Conservation (phyloP, 2,113 vertebrate genomes). For the Odontesthes bonariensis region DNA sequence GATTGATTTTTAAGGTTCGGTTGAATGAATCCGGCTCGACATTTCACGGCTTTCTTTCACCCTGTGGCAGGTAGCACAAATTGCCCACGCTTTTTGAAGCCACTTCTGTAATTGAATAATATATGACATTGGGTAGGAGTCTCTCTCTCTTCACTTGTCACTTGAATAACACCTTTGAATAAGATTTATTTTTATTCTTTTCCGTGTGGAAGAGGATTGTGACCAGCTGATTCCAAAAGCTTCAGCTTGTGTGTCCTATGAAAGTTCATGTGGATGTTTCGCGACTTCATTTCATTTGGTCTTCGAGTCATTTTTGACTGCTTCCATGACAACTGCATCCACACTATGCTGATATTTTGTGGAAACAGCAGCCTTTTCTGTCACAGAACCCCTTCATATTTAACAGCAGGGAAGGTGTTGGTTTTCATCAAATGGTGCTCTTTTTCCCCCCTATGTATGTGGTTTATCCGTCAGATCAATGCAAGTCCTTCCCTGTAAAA, state of each 20-base stretch:
- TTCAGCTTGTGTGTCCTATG: neutral
- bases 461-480: too few species aligned
- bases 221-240: neutral
- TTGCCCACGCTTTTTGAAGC: neutral
- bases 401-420: neutral
- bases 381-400: constrained; percentile 6
- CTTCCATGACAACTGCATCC: neutral
- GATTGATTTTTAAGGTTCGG: too few species aligned
- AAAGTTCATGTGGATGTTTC: neutral
- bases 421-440: neutral
- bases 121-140: neutral
- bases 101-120: neutral
- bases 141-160: constrained; percentile 7
- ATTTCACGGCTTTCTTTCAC: too few species aligned
- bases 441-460: neutral
- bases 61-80: neutral
- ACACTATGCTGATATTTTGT: constrained; percentile 7
- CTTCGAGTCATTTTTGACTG: neutral
- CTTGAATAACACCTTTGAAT: neutral
- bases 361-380: constrained; percentile 1
- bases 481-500: too few species aligned
- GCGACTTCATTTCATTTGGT: neutral
- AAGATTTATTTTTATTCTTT: neutral
- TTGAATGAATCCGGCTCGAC: too few species aligned
- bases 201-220: neutral